Percentiles rank a stretch among this genome's conserved stretches.
These are phyloP conservation scores for Hypotaenidia okinawae DNA, from an alignment of 2,797 vertebrate species.

Conservation along the genomic window DNA sequence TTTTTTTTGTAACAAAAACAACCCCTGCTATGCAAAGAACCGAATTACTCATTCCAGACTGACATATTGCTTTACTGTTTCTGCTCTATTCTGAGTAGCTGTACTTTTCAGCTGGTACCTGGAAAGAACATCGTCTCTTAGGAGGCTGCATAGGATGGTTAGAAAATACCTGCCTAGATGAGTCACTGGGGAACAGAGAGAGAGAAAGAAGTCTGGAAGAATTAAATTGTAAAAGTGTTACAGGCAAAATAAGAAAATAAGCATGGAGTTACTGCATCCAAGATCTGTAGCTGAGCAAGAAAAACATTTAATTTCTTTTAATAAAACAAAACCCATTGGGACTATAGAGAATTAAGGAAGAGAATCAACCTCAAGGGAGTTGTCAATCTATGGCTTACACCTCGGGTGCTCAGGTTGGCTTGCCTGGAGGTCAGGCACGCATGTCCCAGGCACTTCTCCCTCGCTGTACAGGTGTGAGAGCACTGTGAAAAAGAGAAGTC, in stretches of 20 bases:
- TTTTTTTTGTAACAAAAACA: slow-evolving; percentile 21
- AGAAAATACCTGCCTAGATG: slow-evolving; percentile 63
- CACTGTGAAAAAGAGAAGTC: not conserved
- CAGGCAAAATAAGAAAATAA: not conserved
- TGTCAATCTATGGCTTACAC: not conserved
- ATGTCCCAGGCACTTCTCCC: not conserved
- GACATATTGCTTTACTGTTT: slow-evolving; percentile 39
- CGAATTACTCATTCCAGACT: slow-evolving; percentile 38
- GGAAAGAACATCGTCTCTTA: slow-evolving; percentile 35
- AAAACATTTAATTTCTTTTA: not conserved
- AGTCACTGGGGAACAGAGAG: slow-evolving; percentile 12
- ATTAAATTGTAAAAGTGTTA: not conserved
- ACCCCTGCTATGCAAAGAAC: slow-evolving; percentile 3
- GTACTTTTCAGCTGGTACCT: slow-evolving; percentile 55
- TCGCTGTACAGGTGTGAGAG: not conserved
- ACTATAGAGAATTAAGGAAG: not conserved
- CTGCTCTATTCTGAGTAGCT: slow-evolving; percentile 49
- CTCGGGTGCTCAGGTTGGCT: not conserved
- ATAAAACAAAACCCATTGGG: not conserved
- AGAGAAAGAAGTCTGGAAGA: not conserved
- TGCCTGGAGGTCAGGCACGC: not conserved
- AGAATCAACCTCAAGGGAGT: not conserved
- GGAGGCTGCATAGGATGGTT: slow-evolving; percentile 15
- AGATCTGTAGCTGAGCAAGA: not conserved
- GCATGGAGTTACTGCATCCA: not conserved